Base-by-base conservation (phyloP, 2,888 invertebrate species). In the Baronia brevicornis region DNA sequence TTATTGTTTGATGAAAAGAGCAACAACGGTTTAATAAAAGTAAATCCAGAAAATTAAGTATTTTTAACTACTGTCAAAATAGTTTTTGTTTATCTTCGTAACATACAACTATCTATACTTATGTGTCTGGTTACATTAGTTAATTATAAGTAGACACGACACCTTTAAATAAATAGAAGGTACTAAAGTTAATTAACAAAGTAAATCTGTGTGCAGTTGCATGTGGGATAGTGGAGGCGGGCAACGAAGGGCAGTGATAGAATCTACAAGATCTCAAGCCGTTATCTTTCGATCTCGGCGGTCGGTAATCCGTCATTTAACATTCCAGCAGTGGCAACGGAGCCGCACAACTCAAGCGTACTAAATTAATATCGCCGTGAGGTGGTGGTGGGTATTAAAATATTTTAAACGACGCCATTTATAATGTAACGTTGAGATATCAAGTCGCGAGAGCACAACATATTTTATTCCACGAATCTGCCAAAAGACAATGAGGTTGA, bases 401-500 rank as follows among this genome's bases (percentile, higher is more conserved):
- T 78, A 80, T 82, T 79, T 80, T 77, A 78, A 84, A 78, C 70
- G 82, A 79, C 66, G 78, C 80, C 71, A 84, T 84, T 84, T 78
- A 77, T 84, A 79, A 80, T 69, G 70, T 74, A 78, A 79, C 75
- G 74, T 73, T 69, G 73, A 60, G 71, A 77, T 74, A 78, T 79
- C 79, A 77, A 70, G 74, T 74, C 73, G 73, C 77, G 58, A 66
- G 70, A 68, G 62, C 64, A 62, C 60, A 73, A 70, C 77, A 80
- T 82, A 82, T 79, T 74, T 80, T 80, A 80, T 80, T 79, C 77
- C 69, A 61, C 65, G 79, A 79, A 82, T 79, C 74, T 82, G 84
- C 80, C 82, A 84, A 82, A 80, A 82, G 80, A 82, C 84, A 84
- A 84, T 82, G 79, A 80, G 58, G 70, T 70, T 84, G 84, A 84